Conservation (phyloP, 2,113 vertebrate genomes). For the Otus sunia region DNA sequence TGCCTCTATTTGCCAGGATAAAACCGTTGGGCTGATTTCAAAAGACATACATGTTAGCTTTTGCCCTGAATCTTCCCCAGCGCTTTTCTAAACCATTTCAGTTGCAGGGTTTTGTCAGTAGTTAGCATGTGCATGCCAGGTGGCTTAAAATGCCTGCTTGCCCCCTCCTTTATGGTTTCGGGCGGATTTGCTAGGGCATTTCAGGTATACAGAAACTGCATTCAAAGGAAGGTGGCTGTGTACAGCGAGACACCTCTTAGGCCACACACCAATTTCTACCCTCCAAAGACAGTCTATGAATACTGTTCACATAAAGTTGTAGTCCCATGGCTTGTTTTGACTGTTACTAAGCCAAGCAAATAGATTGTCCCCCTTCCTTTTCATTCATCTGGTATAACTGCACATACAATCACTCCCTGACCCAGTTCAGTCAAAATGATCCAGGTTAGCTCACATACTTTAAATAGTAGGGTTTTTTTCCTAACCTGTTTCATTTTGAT, state of each 20-base stretch:
- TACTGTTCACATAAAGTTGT: background rate
- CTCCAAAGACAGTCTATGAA: background rate
- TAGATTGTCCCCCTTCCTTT: background rate
- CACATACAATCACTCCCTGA: background rate
- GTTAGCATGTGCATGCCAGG: background rate
- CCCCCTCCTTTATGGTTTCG: background rate
- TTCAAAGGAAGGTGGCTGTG: background rate
- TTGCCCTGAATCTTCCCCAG: background rate
- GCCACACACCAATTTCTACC: background rate
- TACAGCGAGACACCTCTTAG: background rate
- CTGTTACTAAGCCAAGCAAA: constrained; percentile 23
- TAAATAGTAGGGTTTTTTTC: constrained; percentile 8
- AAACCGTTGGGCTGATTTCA: background rate
- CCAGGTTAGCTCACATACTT: constrained; percentile 51
- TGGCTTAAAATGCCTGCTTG: background rate
- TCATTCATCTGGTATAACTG: background rate
- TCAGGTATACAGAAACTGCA: background rate
- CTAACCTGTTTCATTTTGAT: constrained; percentile 55
- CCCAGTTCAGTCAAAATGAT: constrained; percentile 64
- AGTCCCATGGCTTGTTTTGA: background rate
- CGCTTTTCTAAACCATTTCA: background rate
- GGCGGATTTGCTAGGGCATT: background rate
- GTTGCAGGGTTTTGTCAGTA: background rate
- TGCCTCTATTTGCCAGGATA: background rate
- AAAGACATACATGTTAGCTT: background rate